phyloP scores from a whole-genome alignment of 2,113 vertebrate species.

The Lucifuga dentata region DNA sequence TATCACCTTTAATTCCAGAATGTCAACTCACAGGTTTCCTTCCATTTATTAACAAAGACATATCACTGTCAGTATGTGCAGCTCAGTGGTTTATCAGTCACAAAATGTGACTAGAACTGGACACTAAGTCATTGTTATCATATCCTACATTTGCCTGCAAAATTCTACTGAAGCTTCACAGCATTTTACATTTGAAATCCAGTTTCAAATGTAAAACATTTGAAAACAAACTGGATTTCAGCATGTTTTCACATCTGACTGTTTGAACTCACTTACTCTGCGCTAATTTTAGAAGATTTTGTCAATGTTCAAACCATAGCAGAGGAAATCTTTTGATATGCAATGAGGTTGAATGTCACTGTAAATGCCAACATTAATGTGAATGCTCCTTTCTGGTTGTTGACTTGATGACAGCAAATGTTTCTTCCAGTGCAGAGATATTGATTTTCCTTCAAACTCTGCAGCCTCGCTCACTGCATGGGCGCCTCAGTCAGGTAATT shows the following conservation, averaged over 20 bases:
- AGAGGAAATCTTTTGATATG: conserved; percentile 46
- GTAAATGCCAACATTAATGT: conserved; percentile 60
- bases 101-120: too few species aligned
- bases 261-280: conserved; percentile 22
- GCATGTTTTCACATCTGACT: too few species aligned
- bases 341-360: conserved; percentile 55
- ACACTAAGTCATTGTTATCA: too few species aligned
- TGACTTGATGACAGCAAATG: conserved; percentile 41
- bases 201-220: too few species aligned
- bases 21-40: conserved; percentile 30
- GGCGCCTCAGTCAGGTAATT: conserved; percentile 60
- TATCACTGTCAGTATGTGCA: not conserved
- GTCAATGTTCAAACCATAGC: conserved; percentile 19
- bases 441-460: conserved; percentile 70
- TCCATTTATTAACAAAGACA: not conserved
- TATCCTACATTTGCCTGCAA: too few species aligned
- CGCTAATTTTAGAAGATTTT: conserved; percentile 10
- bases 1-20: conserved; percentile 45
- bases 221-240: too few species aligned
- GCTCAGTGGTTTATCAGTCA: not conserved
- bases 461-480: conserved; percentile 49
- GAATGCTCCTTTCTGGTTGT: conserved; percentile 40
- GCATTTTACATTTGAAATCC: too few species aligned
- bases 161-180: too few species aligned
- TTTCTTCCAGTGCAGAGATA: conserved; percentile 56